Conservation (phyloP, 2,888 invertebrate species). For the Cryptocheilus praepositus region DNA sequence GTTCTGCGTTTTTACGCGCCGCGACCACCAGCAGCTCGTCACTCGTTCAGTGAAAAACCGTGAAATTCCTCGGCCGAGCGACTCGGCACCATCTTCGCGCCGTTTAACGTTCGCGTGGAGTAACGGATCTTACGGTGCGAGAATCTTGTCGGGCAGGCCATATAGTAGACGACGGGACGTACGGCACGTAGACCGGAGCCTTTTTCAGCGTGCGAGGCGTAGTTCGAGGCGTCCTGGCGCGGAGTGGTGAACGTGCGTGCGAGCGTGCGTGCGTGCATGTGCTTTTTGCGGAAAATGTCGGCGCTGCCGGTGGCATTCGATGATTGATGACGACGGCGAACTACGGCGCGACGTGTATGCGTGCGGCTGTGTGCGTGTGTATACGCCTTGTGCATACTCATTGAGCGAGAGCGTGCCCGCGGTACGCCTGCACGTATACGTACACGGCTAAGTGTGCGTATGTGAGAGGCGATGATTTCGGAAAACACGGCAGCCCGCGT, state of each 20-base stretch:
- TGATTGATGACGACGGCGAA: constrained; percentile 72
- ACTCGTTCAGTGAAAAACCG: no score
- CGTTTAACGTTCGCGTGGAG: no score
- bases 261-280: constrained; percentile 61
- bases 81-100: background rate
- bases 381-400: constrained; percentile 51
- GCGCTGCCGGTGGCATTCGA: constrained; percentile 71
- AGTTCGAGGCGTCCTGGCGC: no score
- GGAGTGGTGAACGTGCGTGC: constrained; percentile 32
- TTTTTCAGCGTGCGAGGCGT: background rate
- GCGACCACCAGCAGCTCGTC: constrained; percentile 57
- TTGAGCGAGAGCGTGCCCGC: constrained; percentile 15
- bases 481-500: constrained; percentile 57
- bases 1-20: constrained; percentile 72
- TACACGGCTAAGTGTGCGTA: constrained; percentile 15
- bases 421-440: constrained; percentile 22
- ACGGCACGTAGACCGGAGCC: background rate
- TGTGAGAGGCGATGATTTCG: constrained; percentile 63
- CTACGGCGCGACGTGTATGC: constrained; percentile 39
- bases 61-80: background rate
- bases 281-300: constrained; percentile 69
- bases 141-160: background rate
- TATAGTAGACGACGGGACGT: background rate
- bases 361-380: constrained; percentile 26
- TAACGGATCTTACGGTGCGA: no score